These are phyloP conservation scores for Panthera tigris DNA, from an alignment of 2,113 vertebrate species.

Conservation along the genomic window DNA sequence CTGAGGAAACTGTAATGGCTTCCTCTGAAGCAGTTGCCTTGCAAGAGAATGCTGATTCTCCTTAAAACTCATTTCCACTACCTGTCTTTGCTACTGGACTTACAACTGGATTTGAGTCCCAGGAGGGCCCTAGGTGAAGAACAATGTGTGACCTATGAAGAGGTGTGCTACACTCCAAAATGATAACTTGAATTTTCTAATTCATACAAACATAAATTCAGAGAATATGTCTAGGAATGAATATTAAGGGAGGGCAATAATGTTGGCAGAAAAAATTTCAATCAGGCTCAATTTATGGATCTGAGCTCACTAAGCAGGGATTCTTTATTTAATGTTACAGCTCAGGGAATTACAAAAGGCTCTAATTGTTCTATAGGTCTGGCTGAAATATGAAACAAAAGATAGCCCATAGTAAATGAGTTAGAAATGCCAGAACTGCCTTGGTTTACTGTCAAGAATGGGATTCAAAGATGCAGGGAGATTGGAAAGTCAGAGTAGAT, in stretches of 20 bases:
- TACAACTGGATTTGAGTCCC: not conserved
- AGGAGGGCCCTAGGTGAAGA: not conserved
- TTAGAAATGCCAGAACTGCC: not conserved
- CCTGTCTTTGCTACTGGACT: not conserved
- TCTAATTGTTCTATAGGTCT: not conserved
- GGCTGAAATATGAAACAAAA: not conserved
- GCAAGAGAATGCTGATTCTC: not conserved
- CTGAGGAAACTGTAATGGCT: not conserved
- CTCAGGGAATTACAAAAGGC: not conserved
- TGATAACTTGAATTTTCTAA: not conserved
- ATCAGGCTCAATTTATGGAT: not conserved
- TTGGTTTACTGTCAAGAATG: not conserved
- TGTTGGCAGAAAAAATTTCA: not conserved
- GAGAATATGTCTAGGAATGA: not conserved
- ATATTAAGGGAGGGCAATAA: not conserved
- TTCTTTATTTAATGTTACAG: not conserved
- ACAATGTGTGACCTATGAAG: not conserved
- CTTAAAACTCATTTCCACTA: not conserved
- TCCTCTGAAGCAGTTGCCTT: not conserved
- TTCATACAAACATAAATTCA: not conserved
- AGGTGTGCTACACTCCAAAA: not conserved
- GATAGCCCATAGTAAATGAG: not conserved
- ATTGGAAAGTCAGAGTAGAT: not conserved
- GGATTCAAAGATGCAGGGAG: not conserved
- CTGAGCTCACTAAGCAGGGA: not conserved